Percentiles rank a stretch among this genome's conserved stretches.
These are phyloP conservation scores for mouse (Mus musculus) DNA, from an alignment of 2,113 vertebrate genomes.

Conservation along the genomic window GRCm39 chr14:46438001-46438500, in stretches of 20 bases:
- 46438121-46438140: neutral
- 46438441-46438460: neutral
- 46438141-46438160: neutral
- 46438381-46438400: slow-evolving; percentile 19
- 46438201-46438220: slow-evolving; percentile 13
- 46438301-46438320: neutral
- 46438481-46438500: neutral
- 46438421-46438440: neutral
- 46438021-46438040: slow-evolving; percentile 8
- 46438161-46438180: neutral
- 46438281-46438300: neutral
- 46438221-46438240: neutral
- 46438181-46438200: neutral
- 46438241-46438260: neutral
- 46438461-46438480: neutral
- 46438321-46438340: slow-evolving; percentile 8
- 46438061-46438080: neutral
- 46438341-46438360: neutral
- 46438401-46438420: neutral
- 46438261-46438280: neutral
- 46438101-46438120: neutral
- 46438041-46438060: neutral
- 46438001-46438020: neutral
- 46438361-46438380: neutral
- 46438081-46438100: neutral